Conservation (phyloP, 2,797 vertebrate species). For the Notamacropus eugenii region DNA sequence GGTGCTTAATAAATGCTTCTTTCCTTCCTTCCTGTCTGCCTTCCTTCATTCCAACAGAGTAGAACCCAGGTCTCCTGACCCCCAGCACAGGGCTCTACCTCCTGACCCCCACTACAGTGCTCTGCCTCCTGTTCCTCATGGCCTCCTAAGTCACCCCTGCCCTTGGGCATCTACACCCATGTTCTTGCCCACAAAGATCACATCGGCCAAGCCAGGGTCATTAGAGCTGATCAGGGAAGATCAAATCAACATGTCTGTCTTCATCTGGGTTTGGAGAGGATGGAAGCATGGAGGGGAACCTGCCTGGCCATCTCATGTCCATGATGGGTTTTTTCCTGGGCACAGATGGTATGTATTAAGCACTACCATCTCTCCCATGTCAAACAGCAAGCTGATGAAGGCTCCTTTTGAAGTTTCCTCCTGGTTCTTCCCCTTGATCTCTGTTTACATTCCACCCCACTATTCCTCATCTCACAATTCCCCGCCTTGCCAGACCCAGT, state of each 20-base stretch:
- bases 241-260: slow-evolving; percentile 30
- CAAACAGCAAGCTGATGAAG: slow-evolving; percentile 41
- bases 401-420: slow-evolving; percentile 49
- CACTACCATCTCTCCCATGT: slow-evolving; percentile 38
- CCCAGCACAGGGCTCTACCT: no score
- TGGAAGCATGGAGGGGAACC: slow-evolving; percentile 11
- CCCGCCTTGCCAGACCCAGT: not conserved
- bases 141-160: not conserved
- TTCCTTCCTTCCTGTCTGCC: not conserved
- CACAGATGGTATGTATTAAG: slow-evolving; percentile 71
- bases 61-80: not conserved
- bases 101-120: no score
- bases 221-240: slow-evolving; percentile 36
- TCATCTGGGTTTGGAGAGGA: slow-evolving; percentile 2
- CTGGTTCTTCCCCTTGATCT: slow-evolving; percentile 64
- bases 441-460: slow-evolving; percentile 52
- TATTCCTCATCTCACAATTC: slow-evolving; percentile 48
- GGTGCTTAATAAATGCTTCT: not conserved
- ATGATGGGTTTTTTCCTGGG: slow-evolving; percentile 49
- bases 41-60: not conserved
- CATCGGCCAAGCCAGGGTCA: slow-evolving; percentile 18
- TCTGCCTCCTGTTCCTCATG: not conserved
- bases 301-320: slow-evolving; percentile 64
- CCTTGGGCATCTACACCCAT: not conserved
- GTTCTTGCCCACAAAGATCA: slow-evolving; percentile 11